These are phyloP conservation scores for Drosophila murphyi DNA, from an alignment of 1,140 invertebrate genomes.

Conservation along the genomic window DNA sequence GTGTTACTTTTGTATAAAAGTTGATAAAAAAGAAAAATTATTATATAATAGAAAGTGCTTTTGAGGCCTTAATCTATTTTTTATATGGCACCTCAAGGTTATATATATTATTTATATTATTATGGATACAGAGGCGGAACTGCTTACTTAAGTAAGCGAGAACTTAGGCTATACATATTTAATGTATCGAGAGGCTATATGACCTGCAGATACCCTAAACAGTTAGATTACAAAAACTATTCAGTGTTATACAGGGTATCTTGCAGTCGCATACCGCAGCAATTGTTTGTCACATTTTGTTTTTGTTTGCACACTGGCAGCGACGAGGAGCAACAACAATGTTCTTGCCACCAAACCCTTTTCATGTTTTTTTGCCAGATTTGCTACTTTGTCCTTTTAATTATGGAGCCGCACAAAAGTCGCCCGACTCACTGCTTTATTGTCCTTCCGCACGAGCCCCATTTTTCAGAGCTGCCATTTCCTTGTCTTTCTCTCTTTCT, in stretches of 20 bases:
- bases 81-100: too few species aligned
- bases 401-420: constrained; percentile 66
- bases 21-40: too few species aligned
- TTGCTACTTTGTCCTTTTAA: constrained; percentile 81
- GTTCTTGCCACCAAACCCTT: constrained; percentile 38
- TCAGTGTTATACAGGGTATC: background rate
- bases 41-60: too few species aligned
- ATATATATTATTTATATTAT: too few species aligned
- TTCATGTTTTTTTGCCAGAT: constrained; percentile 66
- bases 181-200: too few species aligned
- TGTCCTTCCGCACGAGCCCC: constrained; percentile 38
- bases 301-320: constrained; percentile 32
- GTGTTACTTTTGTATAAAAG: background rate
- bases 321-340: constrained; percentile 1
- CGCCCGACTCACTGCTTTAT: constrained; percentile 6
- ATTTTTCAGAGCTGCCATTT: constrained; percentile 36
- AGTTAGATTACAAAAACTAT: too few species aligned
- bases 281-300: background rate
- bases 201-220: too few species aligned
- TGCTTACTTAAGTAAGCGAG: too few species aligned
- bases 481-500: constrained; percentile 5
- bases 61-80: too few species aligned
- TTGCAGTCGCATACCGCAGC: background rate
- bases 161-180: too few species aligned
- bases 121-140: too few species aligned